Conservation (phyloP, 2,888 invertebrate species). For the Bombylius discolor region DNA sequence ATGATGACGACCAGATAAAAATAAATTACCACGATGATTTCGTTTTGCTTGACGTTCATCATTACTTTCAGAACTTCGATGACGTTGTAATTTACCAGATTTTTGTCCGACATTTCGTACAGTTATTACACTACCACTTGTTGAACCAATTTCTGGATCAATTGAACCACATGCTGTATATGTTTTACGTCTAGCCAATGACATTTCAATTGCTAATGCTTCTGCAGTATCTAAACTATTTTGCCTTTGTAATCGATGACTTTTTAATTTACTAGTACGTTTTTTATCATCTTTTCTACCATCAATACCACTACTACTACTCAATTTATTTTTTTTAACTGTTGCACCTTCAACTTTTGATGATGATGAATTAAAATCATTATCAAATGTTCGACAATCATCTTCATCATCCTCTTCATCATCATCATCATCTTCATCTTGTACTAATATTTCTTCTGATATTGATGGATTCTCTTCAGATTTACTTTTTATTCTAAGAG, state of each 20-base stretch:
- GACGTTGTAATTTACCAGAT: slow-evolving; percentile 28
- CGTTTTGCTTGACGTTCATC: slow-evolving; percentile 21
- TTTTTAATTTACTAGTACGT: not conserved
- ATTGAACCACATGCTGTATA: slow-evolving; percentile 2
- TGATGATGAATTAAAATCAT: not conserved
- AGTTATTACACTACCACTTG: not conserved
- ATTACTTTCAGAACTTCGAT: slow-evolving; percentile 34
- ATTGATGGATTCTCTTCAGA: slow-evolving; percentile 10
- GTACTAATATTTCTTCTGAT: slow-evolving; percentile 2
- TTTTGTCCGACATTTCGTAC: not conserved
- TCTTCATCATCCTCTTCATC: not conserved
- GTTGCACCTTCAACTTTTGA: not conserved
- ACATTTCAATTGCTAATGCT: slow-evolving; percentile 17
- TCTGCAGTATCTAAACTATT: slow-evolving; percentile 27
- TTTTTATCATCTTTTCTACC: not conserved
- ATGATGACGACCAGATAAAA: slow-evolving; percentile 20
- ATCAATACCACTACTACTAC: no score
- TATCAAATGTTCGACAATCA: not conserved
- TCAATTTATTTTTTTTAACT: not conserved
- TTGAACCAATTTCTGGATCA: not conserved
- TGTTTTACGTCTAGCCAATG: slow-evolving; percentile 13
- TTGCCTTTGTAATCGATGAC: slow-evolving; percentile 26
- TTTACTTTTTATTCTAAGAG: slow-evolving; percentile 10
- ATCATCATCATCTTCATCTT: not conserved
- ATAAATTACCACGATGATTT: slow-evolving; percentile 10